These are phyloP conservation scores for Nomia melanderi DNA, from an alignment of 1,140 invertebrate genomes.

Conservation along the genomic window DNA sequence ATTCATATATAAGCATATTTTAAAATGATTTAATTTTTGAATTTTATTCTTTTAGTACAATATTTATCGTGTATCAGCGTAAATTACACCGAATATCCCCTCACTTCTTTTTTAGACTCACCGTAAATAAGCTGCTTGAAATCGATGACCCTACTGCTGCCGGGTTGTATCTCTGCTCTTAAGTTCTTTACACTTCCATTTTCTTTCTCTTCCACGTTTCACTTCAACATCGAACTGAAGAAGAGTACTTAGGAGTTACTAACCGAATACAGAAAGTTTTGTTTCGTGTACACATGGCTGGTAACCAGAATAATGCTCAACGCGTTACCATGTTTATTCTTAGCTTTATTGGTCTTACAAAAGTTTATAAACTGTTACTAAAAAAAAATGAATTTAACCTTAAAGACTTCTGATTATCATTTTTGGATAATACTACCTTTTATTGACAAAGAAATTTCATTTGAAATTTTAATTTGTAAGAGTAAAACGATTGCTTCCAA, in stretches of 20 bases:
- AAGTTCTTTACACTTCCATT: conserved; percentile 7
- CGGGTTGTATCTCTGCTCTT: background rate
- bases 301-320: background rate
- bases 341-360: background rate
- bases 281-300: background rate
- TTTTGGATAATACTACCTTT: too few relatives aligned
- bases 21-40: too few relatives aligned
- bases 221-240: background rate
- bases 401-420: too few relatives aligned
- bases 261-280: background rate
- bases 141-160: background rate
- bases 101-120: background rate
- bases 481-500: too few relatives aligned
- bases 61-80: background rate
- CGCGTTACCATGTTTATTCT: background rate
- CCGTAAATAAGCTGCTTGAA: background rate
- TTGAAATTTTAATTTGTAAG: too few relatives aligned
- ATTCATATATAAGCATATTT: too few relatives aligned
- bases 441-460: too few relatives aligned
- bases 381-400: too few relatives aligned
- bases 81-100: background rate
- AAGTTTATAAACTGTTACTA: too few relatives aligned
- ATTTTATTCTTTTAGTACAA: background rate
- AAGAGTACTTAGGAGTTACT: background rate
- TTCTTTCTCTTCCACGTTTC: background rate